A percentile compares a stretch with the other conserved stretches of the same genome.
phyloP scores from a whole-genome alignment of 2,797 vertebrate species.

The Lutjanus argentimaculatus region DNA sequence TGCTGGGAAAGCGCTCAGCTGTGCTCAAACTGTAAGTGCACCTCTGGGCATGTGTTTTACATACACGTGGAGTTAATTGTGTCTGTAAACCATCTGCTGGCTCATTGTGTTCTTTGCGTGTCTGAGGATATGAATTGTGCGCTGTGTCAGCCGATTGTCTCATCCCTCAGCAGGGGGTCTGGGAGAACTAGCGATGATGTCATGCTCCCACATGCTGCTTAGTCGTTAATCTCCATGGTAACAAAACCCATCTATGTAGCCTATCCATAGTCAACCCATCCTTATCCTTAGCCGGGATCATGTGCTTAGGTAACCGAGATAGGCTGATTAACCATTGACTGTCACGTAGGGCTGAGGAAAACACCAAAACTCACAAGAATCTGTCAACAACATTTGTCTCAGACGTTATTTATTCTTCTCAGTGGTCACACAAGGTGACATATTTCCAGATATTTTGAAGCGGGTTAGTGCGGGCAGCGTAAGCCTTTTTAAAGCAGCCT shows the following conservation, averaged over 20 bases:
- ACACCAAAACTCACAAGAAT: background rate
- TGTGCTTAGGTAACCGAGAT: slow-evolving; percentile 68
- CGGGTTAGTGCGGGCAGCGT: slow-evolving; percentile 9
- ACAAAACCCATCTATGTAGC: slow-evolving; percentile 55
- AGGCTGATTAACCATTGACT: slow-evolving; percentile 56
- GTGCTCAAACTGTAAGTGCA: slow-evolving; percentile 96
- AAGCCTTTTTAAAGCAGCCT: slow-evolving; percentile 63
- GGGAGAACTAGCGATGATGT: slow-evolving; percentile 61
- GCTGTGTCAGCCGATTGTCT: slow-evolving; percentile 60
- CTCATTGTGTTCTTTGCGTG: background rate
- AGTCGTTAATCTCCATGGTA: slow-evolving; percentile 56
- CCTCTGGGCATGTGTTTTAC: background rate
- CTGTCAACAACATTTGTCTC: background rate
- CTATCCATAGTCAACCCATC: slow-evolving; percentile 64
- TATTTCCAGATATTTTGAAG: slow-evolving; percentile 29
- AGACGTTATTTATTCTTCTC: background rate
- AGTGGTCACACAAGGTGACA: background rate
- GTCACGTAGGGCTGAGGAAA: background rate
- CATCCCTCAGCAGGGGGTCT: slow-evolving; percentile 44
- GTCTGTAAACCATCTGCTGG: slow-evolving; percentile 18
- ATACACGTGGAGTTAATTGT: background rate
- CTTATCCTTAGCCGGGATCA: slow-evolving; percentile 64
- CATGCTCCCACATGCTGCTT: slow-evolving; percentile 53
- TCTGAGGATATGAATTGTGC: slow-evolving; percentile 17
- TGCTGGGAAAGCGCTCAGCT: slow-evolving; percentile 96